A percentile compares a stretch with the other conserved stretches of the same genome.
These are phyloP conservation scores for Sebastes minor DNA, from an alignment of 2,797 vertebrate species.

Conservation along the genomic window DNA sequence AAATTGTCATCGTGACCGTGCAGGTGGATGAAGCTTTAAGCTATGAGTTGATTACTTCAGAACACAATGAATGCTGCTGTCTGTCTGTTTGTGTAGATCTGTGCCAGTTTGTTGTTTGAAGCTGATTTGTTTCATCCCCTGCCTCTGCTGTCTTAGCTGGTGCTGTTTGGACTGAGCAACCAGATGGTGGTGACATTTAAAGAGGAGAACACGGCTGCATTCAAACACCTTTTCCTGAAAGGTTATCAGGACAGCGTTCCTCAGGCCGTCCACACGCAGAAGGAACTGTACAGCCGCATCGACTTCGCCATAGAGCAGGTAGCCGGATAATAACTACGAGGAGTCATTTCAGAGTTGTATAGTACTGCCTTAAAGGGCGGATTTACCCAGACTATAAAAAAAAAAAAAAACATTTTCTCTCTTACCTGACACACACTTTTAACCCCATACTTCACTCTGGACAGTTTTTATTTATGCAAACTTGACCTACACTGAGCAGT, in stretches of 20 bases:
- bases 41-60: not conserved
- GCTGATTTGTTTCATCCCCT: not conserved
- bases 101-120: not conserved
- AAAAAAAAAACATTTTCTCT: no score
- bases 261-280: conserved; percentile 85
- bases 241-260: conserved; percentile 82
- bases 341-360: not conserved
- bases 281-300: conserved; percentile 82
- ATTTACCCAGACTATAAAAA: not conserved
- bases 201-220: conserved; percentile 91
- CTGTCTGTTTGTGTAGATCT: not conserved
- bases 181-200: conserved; percentile 95
- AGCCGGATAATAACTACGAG: not conserved
- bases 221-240: conserved; percentile 92
- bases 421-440: no score
- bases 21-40: conserved; percentile 80
- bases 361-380: not conserved
- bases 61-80: not conserved
- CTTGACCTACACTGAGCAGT: no score
- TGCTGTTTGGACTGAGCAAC: conserved; percentile 94
- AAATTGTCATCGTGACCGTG: conserved; percentile 90
- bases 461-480: no score
- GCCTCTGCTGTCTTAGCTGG: conserved; percentile 78
- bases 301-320: conserved; percentile 86
- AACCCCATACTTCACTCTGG: no score